Conservation (phyloP, 2,888 invertebrate genomes). For the Eutolmus rufibarbis region DNA sequence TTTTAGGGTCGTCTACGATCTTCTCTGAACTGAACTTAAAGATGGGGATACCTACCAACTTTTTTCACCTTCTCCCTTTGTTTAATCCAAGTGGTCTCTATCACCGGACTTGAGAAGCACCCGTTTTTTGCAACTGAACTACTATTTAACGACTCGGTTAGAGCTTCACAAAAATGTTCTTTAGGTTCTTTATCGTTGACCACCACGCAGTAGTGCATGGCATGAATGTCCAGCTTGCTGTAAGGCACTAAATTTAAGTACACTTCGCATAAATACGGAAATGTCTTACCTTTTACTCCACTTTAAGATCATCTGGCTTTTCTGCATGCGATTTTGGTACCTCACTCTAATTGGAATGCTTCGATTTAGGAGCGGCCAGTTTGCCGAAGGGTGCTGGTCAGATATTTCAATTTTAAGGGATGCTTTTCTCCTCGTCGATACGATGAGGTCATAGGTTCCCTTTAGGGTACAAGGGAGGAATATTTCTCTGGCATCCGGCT, state of each 20-base stretch:
- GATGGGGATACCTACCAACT: constrained; percentile 51
- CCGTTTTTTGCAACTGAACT: constrained; percentile 45
- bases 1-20: too few species aligned
- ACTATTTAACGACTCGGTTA: constrained; percentile 52
- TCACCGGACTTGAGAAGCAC: constrained; percentile 50
- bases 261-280: not conserved
- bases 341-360: constrained; percentile 58
- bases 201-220: constrained; percentile 61
- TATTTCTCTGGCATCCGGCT: constrained; percentile 53
- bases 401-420: constrained; percentile 58
- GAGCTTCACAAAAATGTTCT: constrained; percentile 53
- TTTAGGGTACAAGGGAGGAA: constrained; percentile 59
- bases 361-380: constrained; percentile 60
- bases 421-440: constrained; percentile 54
- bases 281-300: constrained; percentile 58
- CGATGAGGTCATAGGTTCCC: constrained; percentile 60
- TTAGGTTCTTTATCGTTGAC: constrained; percentile 53
- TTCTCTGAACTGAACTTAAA: not conserved
- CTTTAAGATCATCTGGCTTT: constrained; percentile 61
- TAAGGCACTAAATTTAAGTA: not conserved
- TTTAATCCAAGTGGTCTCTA: constrained; percentile 56
- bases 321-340: constrained; percentile 61
- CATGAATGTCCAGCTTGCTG: constrained; percentile 58
- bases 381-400: constrained; percentile 57
- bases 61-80: constrained; percentile 55